Base-by-base conservation (phyloP, 2,797 vertebrate species). In the Nyctibius grandis region DNA sequence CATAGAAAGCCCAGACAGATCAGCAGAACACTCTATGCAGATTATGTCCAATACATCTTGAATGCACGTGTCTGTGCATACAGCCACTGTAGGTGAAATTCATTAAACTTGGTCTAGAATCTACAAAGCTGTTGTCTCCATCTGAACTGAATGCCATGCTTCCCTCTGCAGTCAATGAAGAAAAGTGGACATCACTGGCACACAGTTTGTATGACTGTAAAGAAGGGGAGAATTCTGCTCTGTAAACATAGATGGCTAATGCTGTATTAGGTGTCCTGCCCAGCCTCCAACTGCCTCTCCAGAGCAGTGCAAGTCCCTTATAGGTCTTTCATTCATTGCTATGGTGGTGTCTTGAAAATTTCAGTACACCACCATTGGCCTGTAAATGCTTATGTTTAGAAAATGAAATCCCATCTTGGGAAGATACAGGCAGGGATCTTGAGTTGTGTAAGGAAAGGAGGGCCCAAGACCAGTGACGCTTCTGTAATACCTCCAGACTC, bases 11-110 rank as follows among this genome's bases (percentile, higher is more conserved):
- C 33, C 61, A 82, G 25, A 29, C 5, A 60, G 40, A 60, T 25
- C 36, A 89, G 12, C 33, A 53, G 13, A 20, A 45, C 2, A 9
- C 72, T 91, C 42, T 57, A 40, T n/a, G 7, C 36, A 19, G 3
- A 3, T 88, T 47, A 0, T 21, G 3, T 45, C 44, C 25, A 56
- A 18, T 5, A 7, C 0, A 5, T 44, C 44, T n/a, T 57, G 53
- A 64, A 60, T 10, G 23, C 7, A 40, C 0, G 1, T 3, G 0
- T 40, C 31, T 63, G 7, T 48, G 22, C 9, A 15, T 22, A 31
- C 31, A 59, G 16, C 9, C 12, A 18, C 25, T 20, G 8, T 13
- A 23, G 13, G 31, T 34, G 21, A 72, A 72, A 81, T 53, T 63
- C 8, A 17, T 44, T 68, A 22, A 25, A 33, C 7, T 54, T 88